Evolutionary conservation across 2,888 invertebrate genomes (phyloP), one percentile per base, ranked within the genome.

Genomic region (Azorinus chamasolen): DNA sequence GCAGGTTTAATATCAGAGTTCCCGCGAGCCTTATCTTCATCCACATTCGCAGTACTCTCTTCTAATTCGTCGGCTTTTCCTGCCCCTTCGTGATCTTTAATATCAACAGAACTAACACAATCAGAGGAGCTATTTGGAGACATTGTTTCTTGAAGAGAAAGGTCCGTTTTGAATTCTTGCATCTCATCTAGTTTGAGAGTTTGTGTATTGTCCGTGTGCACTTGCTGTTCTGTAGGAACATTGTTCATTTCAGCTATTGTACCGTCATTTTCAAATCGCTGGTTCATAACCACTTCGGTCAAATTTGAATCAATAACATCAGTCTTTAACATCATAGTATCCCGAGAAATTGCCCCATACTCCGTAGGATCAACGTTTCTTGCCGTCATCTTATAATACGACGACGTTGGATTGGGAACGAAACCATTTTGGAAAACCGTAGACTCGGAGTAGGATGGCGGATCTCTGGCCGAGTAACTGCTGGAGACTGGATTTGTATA

Each of bases 1-100:
- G 91, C 87, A 0, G 92, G 92, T 69, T 92, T 92, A 0, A 86
- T 83, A 25, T 89, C 90, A 18, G 86, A 83, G 74, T 85, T 79
- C 83, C 89, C 74, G 41, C 82, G 70, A 12, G 84, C 79, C 68
- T 83, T 83, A 55, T 84, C 84, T 6, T 86, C 83, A 16, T 83
- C 83, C 0, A 65, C 76, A 57, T 72, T 75, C 14, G 65, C 79
- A 14, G 76, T 75, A 18, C 61, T 76, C 20, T 81, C 75, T 27
- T 76, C 27, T n/a, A 20, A 76, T 16, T 73, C 75, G 25, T 71
- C 75, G 46, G 74, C 75, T 12, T 71, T 66, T 8, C n/a, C 59
- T 20, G 45, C 4, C 32, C 72, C 55, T 2, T 79, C 79, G 39
- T 71, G 72, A 2, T 75, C 77, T 62, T 75, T 75, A 41, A 73